Evolutionary conservation across 2,113 vertebrate genomes (phyloP).

Genomic region (Epinephelus cyanopodus): DNA sequence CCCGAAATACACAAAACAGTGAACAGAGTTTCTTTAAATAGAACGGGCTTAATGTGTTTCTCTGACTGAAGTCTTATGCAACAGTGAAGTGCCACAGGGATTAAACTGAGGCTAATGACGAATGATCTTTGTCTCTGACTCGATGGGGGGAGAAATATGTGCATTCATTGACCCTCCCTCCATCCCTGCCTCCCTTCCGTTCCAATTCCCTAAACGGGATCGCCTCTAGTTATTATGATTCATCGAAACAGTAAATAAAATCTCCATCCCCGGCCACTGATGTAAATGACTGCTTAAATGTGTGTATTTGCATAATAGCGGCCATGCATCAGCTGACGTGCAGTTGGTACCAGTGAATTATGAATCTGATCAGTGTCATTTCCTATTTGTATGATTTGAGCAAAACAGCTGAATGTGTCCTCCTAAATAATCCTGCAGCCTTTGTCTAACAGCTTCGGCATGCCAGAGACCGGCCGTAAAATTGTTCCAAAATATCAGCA

Average conservation of each 20-base stretch:
- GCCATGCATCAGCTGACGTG: constrained; percentile 62
- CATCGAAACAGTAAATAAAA: constrained; percentile 77
- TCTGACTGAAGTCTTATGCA: constrained; percentile 27
- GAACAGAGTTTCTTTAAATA: constrained; percentile 19
- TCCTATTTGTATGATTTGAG: constrained; percentile 64
- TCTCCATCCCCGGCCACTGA: constrained; percentile 48
- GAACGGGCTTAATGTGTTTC: constrained; percentile 1
- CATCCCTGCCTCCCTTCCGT: constrained; percentile 46
- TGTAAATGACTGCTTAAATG: constrained; percentile 67
- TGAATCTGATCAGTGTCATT: constrained; percentile 69
- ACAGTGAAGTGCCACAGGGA: constrained; percentile 43
- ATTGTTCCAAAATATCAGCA: constrained; percentile 38
- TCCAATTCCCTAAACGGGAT: constrained; percentile 39
- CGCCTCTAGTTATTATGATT: constrained; percentile 63
- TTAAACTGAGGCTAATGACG: constrained; percentile 65
- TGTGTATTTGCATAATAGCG: constrained; percentile 69
- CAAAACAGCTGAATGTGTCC: constrained; percentile 42
- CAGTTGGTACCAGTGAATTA: constrained; percentile 60
- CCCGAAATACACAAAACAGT: constrained; percentile 6
- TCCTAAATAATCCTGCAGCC: constrained; percentile 45
- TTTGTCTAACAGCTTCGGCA: constrained; percentile 31
- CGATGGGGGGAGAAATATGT: constrained; percentile 55
- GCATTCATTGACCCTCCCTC: constrained; percentile 60
- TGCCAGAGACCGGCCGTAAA: constrained; percentile 38
- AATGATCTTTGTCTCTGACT: constrained; percentile 65